A percentile compares a stretch with the other conserved stretches of the same genome.
Conservation (phyloP, 1,140 invertebrate genomes). For the Anoplophora glabripennis region DNA sequence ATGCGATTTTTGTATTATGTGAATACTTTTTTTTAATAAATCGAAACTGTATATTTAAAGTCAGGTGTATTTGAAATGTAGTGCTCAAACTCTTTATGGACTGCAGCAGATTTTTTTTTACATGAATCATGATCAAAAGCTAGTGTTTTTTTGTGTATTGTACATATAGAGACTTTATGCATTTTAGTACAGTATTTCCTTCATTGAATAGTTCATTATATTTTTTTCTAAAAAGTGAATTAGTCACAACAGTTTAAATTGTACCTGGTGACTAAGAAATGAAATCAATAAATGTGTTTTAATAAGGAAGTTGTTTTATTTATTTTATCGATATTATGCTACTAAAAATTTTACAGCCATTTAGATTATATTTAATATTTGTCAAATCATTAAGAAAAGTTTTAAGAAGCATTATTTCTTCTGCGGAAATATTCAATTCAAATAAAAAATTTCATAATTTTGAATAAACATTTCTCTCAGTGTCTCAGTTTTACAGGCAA, state of each 20-base stretch:
- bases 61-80: no score
- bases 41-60: not conserved
- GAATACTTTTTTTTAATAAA: not conserved
- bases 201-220: not conserved
- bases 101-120: no score
- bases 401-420: not conserved
- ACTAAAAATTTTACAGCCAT: no score
- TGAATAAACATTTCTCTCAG: not conserved
- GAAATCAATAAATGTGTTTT: conserved; percentile 5
- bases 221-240: not conserved
- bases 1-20: not conserved
- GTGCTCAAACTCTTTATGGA: no score
- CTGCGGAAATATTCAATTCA: no score
- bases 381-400: not conserved
- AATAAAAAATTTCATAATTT: not conserved
- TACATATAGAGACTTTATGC: not conserved
- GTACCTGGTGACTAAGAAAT: conserved; percentile 7
- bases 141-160: not conserved
- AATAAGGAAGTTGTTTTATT: not conserved
- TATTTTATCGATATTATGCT: no score
- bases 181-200: not conserved
- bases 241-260: not conserved
- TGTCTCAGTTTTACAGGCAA: not conserved
- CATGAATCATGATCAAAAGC: not conserved
- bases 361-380: not conserved